Evolutionary conservation across 2,888 invertebrate species (phyloP).

Genomic region (Aspidiotus rigidus): DNA sequence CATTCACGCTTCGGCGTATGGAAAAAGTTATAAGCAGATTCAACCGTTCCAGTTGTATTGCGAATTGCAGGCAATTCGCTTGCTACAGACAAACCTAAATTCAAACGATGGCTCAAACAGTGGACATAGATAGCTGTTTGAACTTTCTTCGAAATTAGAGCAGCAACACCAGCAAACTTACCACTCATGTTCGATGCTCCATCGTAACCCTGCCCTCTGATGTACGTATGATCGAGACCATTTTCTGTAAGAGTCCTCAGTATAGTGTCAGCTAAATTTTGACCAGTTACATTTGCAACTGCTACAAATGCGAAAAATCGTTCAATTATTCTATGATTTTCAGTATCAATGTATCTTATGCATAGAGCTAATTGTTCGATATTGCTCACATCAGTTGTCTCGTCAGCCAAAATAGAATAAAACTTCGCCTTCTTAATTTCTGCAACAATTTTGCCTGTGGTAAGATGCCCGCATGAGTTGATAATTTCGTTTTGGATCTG

Average conservation of each 20-base stretch:
- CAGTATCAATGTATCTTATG: constrained; percentile 14
- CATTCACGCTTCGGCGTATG: constrained; percentile 15
- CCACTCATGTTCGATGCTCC: constrained; percentile 4
- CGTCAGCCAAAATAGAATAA: constrained; percentile 37
- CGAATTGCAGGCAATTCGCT: constrained; percentile 10
- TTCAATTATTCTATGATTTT: constrained; percentile 7
- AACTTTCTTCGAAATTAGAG: not conserved
- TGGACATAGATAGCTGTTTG: no score
- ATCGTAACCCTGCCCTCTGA: constrained; percentile 8
- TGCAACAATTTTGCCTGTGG: constrained; percentile 32
- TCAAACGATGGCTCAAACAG: no score
- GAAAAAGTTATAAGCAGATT: constrained; percentile 19
- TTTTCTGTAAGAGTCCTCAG: constrained; percentile 8
- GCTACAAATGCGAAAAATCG: constrained; percentile 17
- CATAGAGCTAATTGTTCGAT: constrained; percentile 35
- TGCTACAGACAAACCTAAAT: constrained; percentile 18
- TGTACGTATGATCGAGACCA: not conserved
- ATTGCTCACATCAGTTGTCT: constrained; percentile 36
- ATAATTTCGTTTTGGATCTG: constrained; percentile 38
- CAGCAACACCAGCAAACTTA: constrained; percentile 9
- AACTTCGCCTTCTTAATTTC: constrained; percentile 30
- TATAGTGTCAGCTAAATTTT: constrained; percentile 14
- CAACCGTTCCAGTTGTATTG: constrained; percentile 15
- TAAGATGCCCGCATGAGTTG: constrained; percentile 27
- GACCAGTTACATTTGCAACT: constrained; percentile 10